A percentile compares a stretch with the other conserved stretches of the same genome.
Evolutionary conservation across 2,113 vertebrate species (phyloP).

Genomic region (Catagonus wagneri): DNA sequence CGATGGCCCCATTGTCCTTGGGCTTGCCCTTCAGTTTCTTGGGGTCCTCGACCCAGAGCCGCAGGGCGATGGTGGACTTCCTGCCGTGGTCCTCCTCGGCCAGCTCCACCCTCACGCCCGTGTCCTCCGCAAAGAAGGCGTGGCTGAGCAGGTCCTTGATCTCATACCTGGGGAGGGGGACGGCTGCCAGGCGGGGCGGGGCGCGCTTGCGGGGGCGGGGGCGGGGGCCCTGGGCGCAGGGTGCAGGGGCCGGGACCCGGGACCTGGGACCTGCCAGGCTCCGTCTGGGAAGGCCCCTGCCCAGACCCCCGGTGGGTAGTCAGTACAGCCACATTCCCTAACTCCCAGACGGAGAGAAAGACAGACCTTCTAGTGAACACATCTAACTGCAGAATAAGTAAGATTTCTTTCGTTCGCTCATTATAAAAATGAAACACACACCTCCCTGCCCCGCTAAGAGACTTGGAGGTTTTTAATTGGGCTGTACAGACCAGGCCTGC

Average conservation of each 20-base stretch:
- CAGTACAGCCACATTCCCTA: background rate
- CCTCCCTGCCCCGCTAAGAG: background rate
- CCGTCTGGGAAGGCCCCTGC: background rate
- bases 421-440: background rate
- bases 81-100: conserved; percentile 98
- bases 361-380: too few species aligned
- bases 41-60: conserved; percentile 98
- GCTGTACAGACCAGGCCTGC: background rate
- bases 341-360: background rate
- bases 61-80: conserved; percentile 96
- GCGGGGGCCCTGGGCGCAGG: too few species aligned
- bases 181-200: background rate
- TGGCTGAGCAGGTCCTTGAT: conserved; percentile 99
- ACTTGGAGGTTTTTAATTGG: background rate
- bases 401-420: background rate
- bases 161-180: conserved; percentile 91
- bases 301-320: background rate
- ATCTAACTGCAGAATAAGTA: background rate
- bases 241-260: too few species aligned
- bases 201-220: background rate
- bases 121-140: conserved; percentile 99
- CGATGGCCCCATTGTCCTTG: conserved; percentile 98
- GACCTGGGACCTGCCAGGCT: background rate
- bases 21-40: conserved; percentile 99
- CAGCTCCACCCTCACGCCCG: conserved; percentile 98